Conservation (phyloP, 1,140 invertebrate species). For the Galleria mellonella region DNA sequence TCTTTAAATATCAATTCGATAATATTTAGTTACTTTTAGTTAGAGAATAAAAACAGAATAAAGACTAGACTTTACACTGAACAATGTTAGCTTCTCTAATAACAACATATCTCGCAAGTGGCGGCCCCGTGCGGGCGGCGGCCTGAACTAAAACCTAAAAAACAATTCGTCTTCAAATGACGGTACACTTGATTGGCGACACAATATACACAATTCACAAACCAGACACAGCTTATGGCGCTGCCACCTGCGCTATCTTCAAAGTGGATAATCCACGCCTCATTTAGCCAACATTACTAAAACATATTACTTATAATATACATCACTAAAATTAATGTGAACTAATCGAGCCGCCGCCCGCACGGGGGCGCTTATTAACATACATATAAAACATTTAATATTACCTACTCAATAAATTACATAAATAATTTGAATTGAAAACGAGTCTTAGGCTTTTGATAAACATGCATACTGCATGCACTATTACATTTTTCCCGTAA, state of each 20-base stretch:
- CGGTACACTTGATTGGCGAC: too few species aligned
- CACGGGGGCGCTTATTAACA: conserved; percentile 21
- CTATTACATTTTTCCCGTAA: conserved; percentile 21
- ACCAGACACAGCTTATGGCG: conserved; percentile 28
- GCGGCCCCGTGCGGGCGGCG: conserved; percentile 21
- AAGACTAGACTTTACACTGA: conserved; percentile 76
- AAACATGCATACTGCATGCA: conserved; percentile 40
- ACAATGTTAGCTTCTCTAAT: conserved; percentile 67
- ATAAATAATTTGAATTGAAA: conserved; percentile 72
- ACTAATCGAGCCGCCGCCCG: conserved; percentile 11
- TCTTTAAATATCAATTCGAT: conserved; percentile 67
- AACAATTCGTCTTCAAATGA: too few species aligned
- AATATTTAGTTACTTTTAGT: conserved; percentile 59
- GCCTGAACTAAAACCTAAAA: conserved; percentile 10
- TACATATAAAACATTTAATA: conserved; percentile 52
- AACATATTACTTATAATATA: conserved; percentile 31
- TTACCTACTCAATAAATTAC: conserved; percentile 70
- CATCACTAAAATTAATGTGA: conserved; percentile 6
- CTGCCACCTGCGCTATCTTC: too few species aligned
- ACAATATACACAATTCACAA: conserved; percentile 16
- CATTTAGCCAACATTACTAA: neutral
- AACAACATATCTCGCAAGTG: conserved; percentile 51
- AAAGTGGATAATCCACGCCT: too few species aligned
- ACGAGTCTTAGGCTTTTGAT: conserved; percentile 68
- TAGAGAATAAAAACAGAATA: conserved; percentile 67